Conservation (phyloP, 2,888 invertebrate species). For the Standfussiana lucernea region DNA sequence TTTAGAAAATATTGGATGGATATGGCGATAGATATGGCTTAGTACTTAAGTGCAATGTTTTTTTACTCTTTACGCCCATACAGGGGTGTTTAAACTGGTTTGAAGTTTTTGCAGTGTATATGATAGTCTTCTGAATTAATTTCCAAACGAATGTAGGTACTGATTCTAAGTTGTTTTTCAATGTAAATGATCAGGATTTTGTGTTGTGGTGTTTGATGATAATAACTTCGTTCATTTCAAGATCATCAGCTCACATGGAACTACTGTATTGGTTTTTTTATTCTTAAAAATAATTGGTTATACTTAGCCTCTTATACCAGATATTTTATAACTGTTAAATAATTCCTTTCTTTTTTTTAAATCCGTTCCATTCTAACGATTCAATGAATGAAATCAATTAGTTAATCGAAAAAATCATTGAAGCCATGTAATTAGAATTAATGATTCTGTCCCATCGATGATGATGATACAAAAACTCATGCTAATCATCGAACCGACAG, state of each 20-base stretch:
- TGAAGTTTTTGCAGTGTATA: too few relatives aligned
- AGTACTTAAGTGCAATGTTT: neutral
- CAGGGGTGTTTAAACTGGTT: neutral
- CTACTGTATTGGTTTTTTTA: too few relatives aligned
- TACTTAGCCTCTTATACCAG: neutral
- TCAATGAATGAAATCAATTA: constrained; percentile 29
- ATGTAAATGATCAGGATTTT: neutral
- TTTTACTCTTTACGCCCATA: neutral
- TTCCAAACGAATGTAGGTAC: too few relatives aligned
- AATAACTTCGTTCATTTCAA: neutral
- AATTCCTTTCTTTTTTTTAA: neutral
- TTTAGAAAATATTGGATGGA: neutral
- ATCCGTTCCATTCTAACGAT: neutral
- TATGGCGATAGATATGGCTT: neutral
- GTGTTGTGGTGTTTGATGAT: neutral
- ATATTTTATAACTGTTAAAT: neutral
- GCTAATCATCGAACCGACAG: constrained; percentile 36
- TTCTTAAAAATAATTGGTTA: neutral
- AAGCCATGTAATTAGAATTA: constrained; percentile 53
- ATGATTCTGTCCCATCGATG: constrained; percentile 45
- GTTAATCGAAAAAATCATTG: constrained; percentile 34
- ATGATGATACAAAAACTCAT: constrained; percentile 56
- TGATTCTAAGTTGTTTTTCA: neutral
- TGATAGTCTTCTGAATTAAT: too few relatives aligned
- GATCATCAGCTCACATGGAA: neutral